Evolutionary conservation across 2,888 invertebrate species (phyloP), one percentile per base, ranked within the genome.

Genomic region (Limnephilus marmoratus): DNA sequence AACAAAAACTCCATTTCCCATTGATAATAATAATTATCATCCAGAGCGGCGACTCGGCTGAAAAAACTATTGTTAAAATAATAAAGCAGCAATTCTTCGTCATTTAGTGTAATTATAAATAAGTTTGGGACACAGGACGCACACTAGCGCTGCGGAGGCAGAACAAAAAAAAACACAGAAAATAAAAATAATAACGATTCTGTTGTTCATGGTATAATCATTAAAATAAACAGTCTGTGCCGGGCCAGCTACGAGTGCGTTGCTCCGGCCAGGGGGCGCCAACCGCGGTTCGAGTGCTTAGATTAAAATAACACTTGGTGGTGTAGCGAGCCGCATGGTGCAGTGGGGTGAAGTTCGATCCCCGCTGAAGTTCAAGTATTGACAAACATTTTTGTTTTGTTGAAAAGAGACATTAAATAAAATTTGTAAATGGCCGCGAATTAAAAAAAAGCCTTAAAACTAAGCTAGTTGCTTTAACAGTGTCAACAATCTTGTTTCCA

Each of bases 221-320:
- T 93, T 93, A 93, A 93, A 93, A 93, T 93, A 93, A 93, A 93
- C 93, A 92, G 93, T 93, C 92, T 91, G 92, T 90, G 87, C 92
- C 85, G 92, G 90, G 85, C 91, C 90, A 45, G 90, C 92, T 85
- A 37, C 87, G 92, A 93, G 93, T 93, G 93, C 93, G 92, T 92
- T 93, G 92, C 92, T 90, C 93, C 91, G 85, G 49, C n/a, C 86
- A 87, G 91, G 86, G 91, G 81, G 7, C 31, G 81, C 31, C 87
- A 87, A 86, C 86, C 91, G 18, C n/a, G 34, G 37, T 5, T 9
- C n/a, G 24, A 68, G 68, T 68, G 68, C 68, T 24, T 24, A 2
- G 7, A 68, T 68, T 68, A n/a, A 68, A 68, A 68, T 9, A n/a
- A 7, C 68, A 68, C 68, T 68, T 24, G 68, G 24, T n/a, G 7